phyloP scores from a whole-genome alignment of 2,797 vertebrate genomes.

The Aphelocoma californica region DNA sequence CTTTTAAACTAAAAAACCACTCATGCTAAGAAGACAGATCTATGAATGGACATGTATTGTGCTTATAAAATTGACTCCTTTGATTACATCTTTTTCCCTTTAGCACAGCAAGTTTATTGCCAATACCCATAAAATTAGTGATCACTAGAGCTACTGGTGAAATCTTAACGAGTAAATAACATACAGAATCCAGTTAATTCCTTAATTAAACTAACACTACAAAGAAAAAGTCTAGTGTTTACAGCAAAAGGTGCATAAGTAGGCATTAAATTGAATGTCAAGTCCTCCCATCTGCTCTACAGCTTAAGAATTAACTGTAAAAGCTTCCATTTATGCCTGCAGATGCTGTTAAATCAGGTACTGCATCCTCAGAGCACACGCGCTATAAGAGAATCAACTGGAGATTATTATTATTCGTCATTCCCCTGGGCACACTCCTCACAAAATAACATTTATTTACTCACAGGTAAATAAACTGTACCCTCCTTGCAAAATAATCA shows the following conservation, averaged over 20 bases:
- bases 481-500: background rate
- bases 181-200: background rate
- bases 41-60: background rate
- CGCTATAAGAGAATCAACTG: background rate
- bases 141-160: background rate
- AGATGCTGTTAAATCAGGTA: conserved; percentile 19
- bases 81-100: background rate
- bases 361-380: background rate
- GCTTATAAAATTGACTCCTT: background rate
- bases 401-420: background rate
- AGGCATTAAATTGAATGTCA: conserved; percentile 31
- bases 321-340: conserved; percentile 4
- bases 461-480: background rate
- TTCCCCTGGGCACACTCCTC: background rate
- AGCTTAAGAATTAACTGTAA: conserved; percentile 23
- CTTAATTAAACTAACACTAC: conserved; percentile 24
- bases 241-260: conserved; percentile 11
- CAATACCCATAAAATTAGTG: background rate
- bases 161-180: background rate
- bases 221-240: conserved; percentile 20
- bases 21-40: background rate
- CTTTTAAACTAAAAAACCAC: conserved; percentile 42
- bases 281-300: conserved; percentile 22
- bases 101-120: background rate
- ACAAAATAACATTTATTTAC: conserved; percentile 9